phyloP scores from a whole-genome alignment of 2,797 vertebrate genomes.

The Melanotaenia parkinsoni region DNA sequence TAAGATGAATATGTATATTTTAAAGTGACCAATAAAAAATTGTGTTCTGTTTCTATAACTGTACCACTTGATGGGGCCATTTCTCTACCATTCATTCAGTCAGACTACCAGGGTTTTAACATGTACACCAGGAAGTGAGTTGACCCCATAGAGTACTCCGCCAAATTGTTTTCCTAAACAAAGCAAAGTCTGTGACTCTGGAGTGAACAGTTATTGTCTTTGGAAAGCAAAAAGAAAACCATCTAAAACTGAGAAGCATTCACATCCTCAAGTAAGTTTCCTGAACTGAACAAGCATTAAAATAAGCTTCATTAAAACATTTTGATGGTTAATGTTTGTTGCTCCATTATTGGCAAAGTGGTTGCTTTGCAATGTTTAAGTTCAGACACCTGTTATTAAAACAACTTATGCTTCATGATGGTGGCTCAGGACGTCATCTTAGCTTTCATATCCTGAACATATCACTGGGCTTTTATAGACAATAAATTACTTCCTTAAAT shows the following conservation, averaged over 20 bases:
- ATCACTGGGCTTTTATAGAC: not conserved
- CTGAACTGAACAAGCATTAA: not conserved
- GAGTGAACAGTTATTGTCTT: not conserved
- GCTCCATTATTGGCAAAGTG: not conserved
- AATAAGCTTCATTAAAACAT: not conserved
- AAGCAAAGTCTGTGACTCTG: not conserved
- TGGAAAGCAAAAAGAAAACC: not conserved
- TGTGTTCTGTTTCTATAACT: constrained; percentile 48
- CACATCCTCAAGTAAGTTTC: not conserved
- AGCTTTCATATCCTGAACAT: not conserved
- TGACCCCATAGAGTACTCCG: not conserved
- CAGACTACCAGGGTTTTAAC: not conserved
- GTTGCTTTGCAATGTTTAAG: not conserved
- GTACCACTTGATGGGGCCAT: constrained; percentile 62
- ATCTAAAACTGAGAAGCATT: not conserved
- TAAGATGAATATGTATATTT: not conserved
- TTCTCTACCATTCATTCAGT: constrained; percentile 20
- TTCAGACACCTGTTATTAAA: not conserved
- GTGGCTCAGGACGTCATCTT: not conserved
- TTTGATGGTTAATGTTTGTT: not conserved
- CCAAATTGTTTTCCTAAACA: not conserved
- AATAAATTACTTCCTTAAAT: not conserved
- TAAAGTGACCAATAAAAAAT: not conserved
- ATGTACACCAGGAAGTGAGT: constrained; percentile 2
- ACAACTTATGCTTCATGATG: not conserved